Conservation (phyloP, 2,888 invertebrate species). For the Hylaea fasciaria region DNA sequence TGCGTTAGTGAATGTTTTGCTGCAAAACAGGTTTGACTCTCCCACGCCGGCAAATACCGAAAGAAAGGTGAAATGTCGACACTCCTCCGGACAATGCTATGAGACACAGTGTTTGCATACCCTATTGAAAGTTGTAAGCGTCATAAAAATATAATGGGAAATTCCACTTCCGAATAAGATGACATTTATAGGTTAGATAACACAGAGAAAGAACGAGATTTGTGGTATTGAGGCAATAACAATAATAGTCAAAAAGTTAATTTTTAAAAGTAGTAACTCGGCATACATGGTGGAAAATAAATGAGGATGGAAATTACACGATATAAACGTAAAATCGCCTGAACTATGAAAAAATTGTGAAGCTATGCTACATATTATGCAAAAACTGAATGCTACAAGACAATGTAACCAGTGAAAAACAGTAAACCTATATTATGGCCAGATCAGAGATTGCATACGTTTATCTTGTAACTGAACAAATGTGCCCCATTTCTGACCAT, state of each 20-base stretch:
- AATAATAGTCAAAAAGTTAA: conserved; percentile 8
- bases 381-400: too few species aligned
- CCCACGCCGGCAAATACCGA: conserved; percentile 26
- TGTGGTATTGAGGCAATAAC: neutral
- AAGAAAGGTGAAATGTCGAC: conserved; percentile 36
- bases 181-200: conserved; percentile 15
- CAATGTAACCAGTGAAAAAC: too few species aligned
- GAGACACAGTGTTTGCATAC: conserved; percentile 26
- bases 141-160: conserved; percentile 23
- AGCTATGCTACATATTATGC: too few species aligned
- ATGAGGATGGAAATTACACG: too few species aligned
- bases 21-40: conserved; percentile 22
- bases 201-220: conserved; percentile 7
- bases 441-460: neutral
- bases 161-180: conserved; percentile 14
- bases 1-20: conserved; percentile 26
- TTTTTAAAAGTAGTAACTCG: neutral
- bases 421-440: neutral
- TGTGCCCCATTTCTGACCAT: conserved; percentile 1
- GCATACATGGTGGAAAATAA: too few species aligned
- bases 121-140: conserved; percentile 19
- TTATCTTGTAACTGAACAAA: neutral
- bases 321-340: too few species aligned
- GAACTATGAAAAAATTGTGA: too few species aligned
- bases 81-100: conserved; percentile 19